Percentiles rank a stretch among this genome's conserved stretches.
phyloP scores from a whole-genome alignment of 2,113 vertebrate species.

The Hippocampus zosterae region DNA sequence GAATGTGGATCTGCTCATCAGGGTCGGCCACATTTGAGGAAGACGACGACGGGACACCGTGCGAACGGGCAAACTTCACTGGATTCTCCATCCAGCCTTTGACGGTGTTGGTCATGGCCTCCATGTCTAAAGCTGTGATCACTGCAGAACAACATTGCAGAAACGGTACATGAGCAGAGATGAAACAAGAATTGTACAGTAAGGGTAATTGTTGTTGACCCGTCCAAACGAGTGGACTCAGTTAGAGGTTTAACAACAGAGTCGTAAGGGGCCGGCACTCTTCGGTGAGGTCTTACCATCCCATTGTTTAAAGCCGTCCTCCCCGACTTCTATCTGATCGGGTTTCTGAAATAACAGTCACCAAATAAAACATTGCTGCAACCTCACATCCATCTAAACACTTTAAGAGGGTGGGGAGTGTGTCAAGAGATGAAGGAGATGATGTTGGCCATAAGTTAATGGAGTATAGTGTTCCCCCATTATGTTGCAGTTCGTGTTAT shows the following conservation, averaged over 20 bases:
- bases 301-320: constrained; percentile 83
- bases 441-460: background rate
- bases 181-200: background rate
- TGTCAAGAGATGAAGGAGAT: background rate
- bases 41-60: constrained; percentile 59
- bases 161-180: background rate
- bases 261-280: constrained; percentile 39
- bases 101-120: constrained; percentile 77
- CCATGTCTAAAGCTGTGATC: constrained; percentile 78
- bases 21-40: constrained; percentile 33
- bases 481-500: background rate
- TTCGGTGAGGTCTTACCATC: constrained; percentile 85
- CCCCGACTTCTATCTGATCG: constrained; percentile 81
- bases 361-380: constrained; percentile 80
- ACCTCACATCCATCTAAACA: constrained; percentile 68
- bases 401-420: constrained; percentile 36
- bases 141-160: constrained; percentile 50
- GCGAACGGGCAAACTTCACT: constrained; percentile 77
- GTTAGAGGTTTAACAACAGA: background rate
- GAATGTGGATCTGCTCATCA: constrained; percentile 68
- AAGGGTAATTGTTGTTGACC: constrained; percentile 6
- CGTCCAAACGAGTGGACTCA: constrained; percentile 3
- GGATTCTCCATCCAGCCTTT: constrained; percentile 78
- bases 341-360: constrained; percentile 85
- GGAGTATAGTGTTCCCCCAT: background rate